A percentile compares a stretch with the other conserved stretches of the same genome.
Evolutionary conservation across 2,113 vertebrate genomes (phyloP).

Genomic region (Antigone vipio): DNA sequence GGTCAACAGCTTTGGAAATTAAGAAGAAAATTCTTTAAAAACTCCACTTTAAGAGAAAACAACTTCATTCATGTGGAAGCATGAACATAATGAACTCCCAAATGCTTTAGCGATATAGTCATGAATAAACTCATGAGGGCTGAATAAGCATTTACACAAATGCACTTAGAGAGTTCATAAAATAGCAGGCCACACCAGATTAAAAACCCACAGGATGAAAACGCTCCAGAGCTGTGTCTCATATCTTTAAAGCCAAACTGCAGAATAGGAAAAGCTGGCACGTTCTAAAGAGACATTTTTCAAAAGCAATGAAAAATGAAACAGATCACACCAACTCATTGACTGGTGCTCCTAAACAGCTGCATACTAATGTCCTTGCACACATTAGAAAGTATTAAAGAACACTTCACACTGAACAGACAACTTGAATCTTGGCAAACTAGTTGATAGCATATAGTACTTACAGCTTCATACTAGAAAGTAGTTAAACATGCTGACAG

Average conservation of each 20-base stretch:
- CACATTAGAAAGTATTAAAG: background rate
- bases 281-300: background rate
- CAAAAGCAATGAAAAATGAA: background rate
- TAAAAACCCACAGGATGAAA: background rate
- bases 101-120: constrained; percentile 13
- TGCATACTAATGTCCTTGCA: background rate
- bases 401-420: background rate
- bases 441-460: background rate
- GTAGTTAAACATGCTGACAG: background rate
- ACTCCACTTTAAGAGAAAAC: constrained; percentile 22
- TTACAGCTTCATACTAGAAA: background rate
- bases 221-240: background rate
- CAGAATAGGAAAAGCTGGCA: background rate
- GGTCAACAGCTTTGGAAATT: constrained; percentile 4
- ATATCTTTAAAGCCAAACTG: background rate
- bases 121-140: constrained; percentile 36
- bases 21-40: constrained; percentile 9
- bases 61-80: constrained; percentile 30
- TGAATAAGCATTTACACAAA: constrained; percentile 54
- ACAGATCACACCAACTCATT: background rate
- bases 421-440: background rate
- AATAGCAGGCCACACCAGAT: background rate
- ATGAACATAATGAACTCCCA: constrained; percentile 39
- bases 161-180: background rate
- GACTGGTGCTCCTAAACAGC: background rate